These are phyloP conservation scores for Ceryle rudis DNA, from an alignment of 2,797 vertebrate genomes.

Conservation along the genomic window DNA sequence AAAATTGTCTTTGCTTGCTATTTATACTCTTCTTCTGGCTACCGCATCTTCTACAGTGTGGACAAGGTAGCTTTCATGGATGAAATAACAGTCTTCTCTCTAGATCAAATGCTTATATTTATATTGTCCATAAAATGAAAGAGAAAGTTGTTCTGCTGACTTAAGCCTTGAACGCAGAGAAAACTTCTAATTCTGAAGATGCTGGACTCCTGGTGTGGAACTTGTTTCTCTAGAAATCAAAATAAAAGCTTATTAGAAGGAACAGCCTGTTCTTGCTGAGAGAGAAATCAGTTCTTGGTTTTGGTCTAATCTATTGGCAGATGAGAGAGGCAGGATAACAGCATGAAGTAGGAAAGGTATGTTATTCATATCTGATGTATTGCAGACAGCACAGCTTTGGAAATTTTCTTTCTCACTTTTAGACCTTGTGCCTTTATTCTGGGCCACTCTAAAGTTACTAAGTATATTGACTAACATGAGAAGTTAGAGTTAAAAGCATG, in stretches of 20 bases:
- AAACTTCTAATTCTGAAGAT: background rate
- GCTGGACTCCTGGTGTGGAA: background rate
- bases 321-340: background rate
- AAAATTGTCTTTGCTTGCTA: background rate
- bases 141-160: background rate
- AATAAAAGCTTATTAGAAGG: conserved; percentile 26
- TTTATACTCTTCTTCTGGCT: background rate
- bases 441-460: background rate
- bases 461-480: background rate
- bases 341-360: background rate
- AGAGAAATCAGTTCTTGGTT: conserved; percentile 13
- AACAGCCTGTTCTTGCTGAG: conserved; percentile 21
- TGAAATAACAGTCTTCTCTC: background rate
- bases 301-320: background rate
- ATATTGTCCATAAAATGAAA: background rate
- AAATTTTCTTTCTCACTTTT: background rate
- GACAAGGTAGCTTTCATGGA: background rate
- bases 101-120: background rate
- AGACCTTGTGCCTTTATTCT: background rate
- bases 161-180: background rate
- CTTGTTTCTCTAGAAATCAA: conserved; percentile 47
- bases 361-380: background rate
- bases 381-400: background rate
- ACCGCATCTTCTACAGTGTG: background rate
- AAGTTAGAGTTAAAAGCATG: background rate